These are phyloP conservation scores for Octodonta nipae DNA, from an alignment of 2,888 invertebrate genomes.

Conservation along the genomic window DNA sequence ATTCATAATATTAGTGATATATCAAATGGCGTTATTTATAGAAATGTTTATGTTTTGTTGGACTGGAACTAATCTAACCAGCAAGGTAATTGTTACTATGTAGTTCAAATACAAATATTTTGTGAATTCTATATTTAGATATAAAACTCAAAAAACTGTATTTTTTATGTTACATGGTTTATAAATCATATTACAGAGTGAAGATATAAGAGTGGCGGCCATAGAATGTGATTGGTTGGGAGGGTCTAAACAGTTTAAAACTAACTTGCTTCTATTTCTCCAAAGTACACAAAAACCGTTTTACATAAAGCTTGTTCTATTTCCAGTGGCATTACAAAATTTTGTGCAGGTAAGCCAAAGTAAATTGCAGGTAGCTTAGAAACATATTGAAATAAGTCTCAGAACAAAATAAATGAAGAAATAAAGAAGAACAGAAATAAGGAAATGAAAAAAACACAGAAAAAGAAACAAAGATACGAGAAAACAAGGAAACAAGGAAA, in stretches of 20 bases:
- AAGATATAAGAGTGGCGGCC: slow-evolving; percentile 3
- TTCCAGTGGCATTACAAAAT: slow-evolving; percentile 2
- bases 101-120: neutral
- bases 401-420: too few species aligned
- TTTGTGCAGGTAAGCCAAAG: slow-evolving; percentile 6
- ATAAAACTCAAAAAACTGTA: too few species aligned
- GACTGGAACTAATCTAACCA: slow-evolving; percentile 7
- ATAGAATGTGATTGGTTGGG: slow-evolving; percentile 4
- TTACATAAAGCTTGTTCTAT: neutral
- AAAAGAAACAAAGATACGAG: too few species aligned
- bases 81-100: slow-evolving; percentile 4
- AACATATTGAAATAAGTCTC: too few species aligned
- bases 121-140: neutral
- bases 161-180: too few species aligned
- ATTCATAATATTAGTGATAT: slow-evolving; percentile 7
- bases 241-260: neutral
- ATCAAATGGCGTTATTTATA: slow-evolving; percentile 6
- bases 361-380: too few species aligned
- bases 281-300: slow-evolving; percentile 3
- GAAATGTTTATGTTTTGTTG: slow-evolving; percentile 9
- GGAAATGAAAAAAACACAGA: too few species aligned
- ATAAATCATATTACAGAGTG: too few species aligned
- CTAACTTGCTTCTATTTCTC: slow-evolving; percentile 4
- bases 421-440: too few species aligned
- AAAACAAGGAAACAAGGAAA: too few species aligned